Evolutionary conservation across 1,140 invertebrate genomes (phyloP).

Genomic region (Drosophila dunni): DNA sequence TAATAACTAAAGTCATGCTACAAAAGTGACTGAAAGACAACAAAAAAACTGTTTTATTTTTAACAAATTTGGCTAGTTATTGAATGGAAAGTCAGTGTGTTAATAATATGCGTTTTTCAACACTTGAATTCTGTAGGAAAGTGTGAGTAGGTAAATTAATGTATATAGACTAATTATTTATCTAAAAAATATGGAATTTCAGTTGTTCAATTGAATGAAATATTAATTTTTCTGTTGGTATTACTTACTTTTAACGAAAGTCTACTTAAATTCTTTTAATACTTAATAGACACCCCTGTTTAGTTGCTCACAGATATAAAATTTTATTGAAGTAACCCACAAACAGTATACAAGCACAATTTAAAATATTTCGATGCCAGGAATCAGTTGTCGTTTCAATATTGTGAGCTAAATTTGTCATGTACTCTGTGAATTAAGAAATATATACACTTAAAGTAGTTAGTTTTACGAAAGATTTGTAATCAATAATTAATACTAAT

Average conservation of each 20-base stretch:
- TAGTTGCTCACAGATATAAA: slow-evolving; percentile 16
- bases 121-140: no score
- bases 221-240: no score
- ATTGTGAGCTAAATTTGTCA: slow-evolving; percentile 33
- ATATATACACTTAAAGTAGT: no score
- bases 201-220: no score
- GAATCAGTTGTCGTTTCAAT: not conserved
- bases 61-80: not conserved
- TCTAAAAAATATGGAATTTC: no score
- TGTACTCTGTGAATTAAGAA: slow-evolving; percentile 58
- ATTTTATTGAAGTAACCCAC: slow-evolving; percentile 61
- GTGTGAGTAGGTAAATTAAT: no score
- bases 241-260: no score
- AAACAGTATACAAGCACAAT: slow-evolving; percentile 47
- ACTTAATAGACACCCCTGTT: not conserved
- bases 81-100: no score
- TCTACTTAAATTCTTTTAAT: not conserved
- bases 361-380: slow-evolving; percentile 11
- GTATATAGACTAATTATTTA: no score
- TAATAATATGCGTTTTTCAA: no score
- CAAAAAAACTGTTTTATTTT: slow-evolving; percentile 18
- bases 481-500: no score
- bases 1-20: slow-evolving; percentile 49
- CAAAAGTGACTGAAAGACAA: slow-evolving; percentile 61
- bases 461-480: no score